Evolutionary conservation across 2,888 invertebrate genomes (phyloP), one percentile per base, ranked within the genome.

Genomic region (Acanthoscelides obtectus): DNA sequence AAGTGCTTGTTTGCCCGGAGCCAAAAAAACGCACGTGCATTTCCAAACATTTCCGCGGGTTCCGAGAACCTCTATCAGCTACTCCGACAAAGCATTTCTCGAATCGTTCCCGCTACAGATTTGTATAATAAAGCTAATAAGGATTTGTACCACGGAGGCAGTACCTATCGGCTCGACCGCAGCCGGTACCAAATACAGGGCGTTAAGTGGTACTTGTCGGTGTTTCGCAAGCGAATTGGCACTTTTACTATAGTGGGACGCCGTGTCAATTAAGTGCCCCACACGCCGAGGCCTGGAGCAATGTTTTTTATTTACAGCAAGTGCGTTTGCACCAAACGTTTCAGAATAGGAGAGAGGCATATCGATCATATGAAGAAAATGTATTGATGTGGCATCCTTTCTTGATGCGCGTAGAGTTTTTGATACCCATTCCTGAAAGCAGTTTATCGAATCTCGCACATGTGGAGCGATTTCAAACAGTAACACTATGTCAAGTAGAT

Each of bases 41-140:
- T 45, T 45, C 45, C 12, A 1, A 6, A 45, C 45, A 45, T 45
- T 45, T 45, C 45, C 12, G 45, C 45, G 17, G 45, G 45, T 45
- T 45, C 12, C 45, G 17, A 45, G 45, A 45, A 45, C 45, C 45
- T 45, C 17, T 45, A 45, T 45, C 45, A 45, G 4, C 25, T 5
- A 25, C 45, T 45, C 45, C 45, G 45, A 45, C 45, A 45, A 45
- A 45, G 45, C 45, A 45, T 45, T 45, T 69, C 66, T 71, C 66
- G 69, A 68, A 71, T 69, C 71, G 71, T 4, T 69, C 25, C 1
- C 22, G 66, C 69, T 66, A 22, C 69, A 69, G 71, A 71, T 71
- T 71, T 68, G 71, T 71, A 71, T 71, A 71, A 71, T 71, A 71
- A 69, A 71, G 69, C 66, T 27, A 71, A 69, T 71, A 71, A 71